Evolutionary conservation across 2,113 vertebrate genomes (phyloP).

Genomic region (Puffinus mauretanicus): DNA sequence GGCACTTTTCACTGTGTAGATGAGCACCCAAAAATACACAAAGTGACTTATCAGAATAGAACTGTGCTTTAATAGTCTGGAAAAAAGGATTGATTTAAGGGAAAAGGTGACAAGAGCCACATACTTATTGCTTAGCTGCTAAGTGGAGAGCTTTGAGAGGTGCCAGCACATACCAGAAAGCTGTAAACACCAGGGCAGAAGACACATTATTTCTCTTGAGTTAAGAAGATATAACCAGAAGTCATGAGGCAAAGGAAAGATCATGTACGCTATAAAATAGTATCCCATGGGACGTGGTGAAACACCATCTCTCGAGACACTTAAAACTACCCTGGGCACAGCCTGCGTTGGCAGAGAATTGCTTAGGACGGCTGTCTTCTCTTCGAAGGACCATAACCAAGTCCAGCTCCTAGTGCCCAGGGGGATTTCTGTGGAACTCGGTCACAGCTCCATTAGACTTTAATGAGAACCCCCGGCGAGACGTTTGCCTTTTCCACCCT

Average conservation of each 20-base stretch:
- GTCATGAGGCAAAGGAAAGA: background rate
- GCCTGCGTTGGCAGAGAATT: background rate
- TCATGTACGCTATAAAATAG: background rate
- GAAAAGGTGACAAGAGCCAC: conserved; percentile 10
- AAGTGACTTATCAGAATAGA: background rate
- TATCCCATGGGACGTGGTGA: background rate
- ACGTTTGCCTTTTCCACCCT: background rate
- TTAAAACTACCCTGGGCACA: background rate
- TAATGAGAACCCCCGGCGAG: background rate
- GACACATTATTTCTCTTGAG: background rate
- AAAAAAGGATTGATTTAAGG: conserved; percentile 25
- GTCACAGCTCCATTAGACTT: background rate
- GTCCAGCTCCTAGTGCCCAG: background rate
- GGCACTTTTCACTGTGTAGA: background rate
- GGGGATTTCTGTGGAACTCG: background rate
- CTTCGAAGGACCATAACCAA: background rate
- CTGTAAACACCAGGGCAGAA: conserved; percentile 27
- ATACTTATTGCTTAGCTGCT: conserved; percentile 2
- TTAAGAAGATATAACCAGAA: background rate
- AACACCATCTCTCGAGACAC: conserved; percentile 11
- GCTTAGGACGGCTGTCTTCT: background rate
- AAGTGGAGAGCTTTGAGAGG: conserved; percentile 6
- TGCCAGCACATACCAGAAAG: conserved; percentile 13
- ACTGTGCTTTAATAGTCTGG: background rate
- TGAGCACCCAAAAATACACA: background rate